A percentile compares a stretch with the other conserved stretches of the same genome.
Evolutionary conservation across 1,140 invertebrate species (phyloP).

Genomic region (Drosophila kikkawai): DNA sequence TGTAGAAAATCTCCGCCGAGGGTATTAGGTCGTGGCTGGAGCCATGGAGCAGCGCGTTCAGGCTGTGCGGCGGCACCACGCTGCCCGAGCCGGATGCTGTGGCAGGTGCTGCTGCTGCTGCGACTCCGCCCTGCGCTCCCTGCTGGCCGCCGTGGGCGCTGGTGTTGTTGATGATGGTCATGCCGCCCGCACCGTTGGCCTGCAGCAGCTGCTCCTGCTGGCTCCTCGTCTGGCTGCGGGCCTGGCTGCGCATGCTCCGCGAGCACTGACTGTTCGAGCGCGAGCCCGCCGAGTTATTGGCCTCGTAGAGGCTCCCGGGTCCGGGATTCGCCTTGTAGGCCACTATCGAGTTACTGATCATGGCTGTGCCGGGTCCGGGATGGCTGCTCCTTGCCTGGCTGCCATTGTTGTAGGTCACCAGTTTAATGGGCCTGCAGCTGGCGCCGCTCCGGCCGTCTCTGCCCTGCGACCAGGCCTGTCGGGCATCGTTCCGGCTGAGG

Average conservation of each 20-base stretch:
- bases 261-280: constrained; percentile 88
- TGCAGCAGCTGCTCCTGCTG: constrained; percentile 65
- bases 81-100: constrained; percentile 56
- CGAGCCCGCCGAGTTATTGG: constrained; percentile 86
- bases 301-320: constrained; percentile 68
- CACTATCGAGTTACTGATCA: constrained; percentile 73
- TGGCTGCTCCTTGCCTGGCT: constrained; percentile 10
- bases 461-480: constrained; percentile 89
- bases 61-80: constrained; percentile 88
- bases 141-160: constrained; percentile 31
- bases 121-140: constrained; percentile 57
- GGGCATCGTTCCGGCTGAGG: constrained; percentile 92
- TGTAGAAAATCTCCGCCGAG: constrained; percentile 93
- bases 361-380: constrained; percentile 41
- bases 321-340: constrained; percentile 70
- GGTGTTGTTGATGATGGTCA: constrained; percentile 70
- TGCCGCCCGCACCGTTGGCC: constrained; percentile 19
- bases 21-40: constrained; percentile 71
- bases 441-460: constrained; percentile 87
- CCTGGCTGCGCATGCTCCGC: constrained; percentile 75
- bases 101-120: background rate
- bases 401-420: constrained; percentile 67
- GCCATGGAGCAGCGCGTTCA: constrained; percentile 81
- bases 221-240: constrained; percentile 59
- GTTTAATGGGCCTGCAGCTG: constrained; percentile 85